Evolutionary conservation across 1,140 invertebrate species (phyloP).

Genomic region (Colletes latitarsis): DNA sequence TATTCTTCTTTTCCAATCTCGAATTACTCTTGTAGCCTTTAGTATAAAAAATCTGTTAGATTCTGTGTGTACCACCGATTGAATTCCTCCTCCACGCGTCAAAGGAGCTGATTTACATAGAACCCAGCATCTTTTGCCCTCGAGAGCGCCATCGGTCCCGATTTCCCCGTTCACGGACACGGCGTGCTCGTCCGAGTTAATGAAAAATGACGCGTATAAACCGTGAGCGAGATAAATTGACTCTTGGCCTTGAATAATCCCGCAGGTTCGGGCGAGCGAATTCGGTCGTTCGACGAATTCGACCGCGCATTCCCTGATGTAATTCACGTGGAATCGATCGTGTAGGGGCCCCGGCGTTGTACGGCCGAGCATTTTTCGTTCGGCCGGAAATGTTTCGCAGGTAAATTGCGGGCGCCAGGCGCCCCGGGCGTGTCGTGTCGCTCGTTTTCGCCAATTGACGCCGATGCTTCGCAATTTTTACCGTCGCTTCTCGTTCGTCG

Average conservation of each 20-base stretch:
- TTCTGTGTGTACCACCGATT: neutral
- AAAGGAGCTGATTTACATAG: slow-evolving; percentile 21
- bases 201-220: slow-evolving; percentile 46
- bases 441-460: slow-evolving; percentile 45
- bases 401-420: slow-evolving; percentile 64
- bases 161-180: neutral
- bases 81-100: neutral
- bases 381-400: slow-evolving; percentile 62
- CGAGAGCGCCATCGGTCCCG: neutral
- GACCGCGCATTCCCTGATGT: slow-evolving; percentile 59
- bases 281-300: slow-evolving; percentile 47
- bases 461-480: slow-evolving; percentile 43
- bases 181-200: slow-evolving; percentile 30
- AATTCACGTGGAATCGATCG: slow-evolving; percentile 66
- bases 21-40: neutral
- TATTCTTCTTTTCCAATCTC: too few relatives aligned
- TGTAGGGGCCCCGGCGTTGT: slow-evolving; percentile 11
- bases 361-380: slow-evolving; percentile 40
- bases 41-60: too few relatives aligned
- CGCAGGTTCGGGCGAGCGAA: slow-evolving; percentile 40
- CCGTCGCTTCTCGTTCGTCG: slow-evolving; percentile 18
- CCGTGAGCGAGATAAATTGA: slow-evolving; percentile 44
- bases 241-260: slow-evolving; percentile 54
- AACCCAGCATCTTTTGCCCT: slow-evolving; percentile 14
- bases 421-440: slow-evolving; percentile 40